phyloP scores from a whole-genome alignment of 2,888 invertebrate species.

The Neoitamus cyanurus region DNA sequence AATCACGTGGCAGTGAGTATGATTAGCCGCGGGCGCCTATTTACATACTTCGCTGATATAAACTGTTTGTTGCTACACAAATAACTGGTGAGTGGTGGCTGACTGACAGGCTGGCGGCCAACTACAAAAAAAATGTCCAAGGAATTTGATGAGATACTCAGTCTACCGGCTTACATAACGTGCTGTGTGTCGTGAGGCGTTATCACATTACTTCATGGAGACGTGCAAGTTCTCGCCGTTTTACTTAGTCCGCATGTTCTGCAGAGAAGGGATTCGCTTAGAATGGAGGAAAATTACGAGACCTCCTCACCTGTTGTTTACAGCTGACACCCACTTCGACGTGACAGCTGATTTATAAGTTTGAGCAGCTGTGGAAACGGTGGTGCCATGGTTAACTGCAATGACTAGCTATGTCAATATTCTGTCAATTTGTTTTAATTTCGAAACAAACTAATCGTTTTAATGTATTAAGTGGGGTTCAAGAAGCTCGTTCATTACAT shows the following conservation, averaged over 20 bases:
- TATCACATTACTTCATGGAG: neutral
- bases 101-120: neutral
- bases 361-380: neutral
- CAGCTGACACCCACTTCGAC: neutral
- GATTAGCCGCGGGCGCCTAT: neutral
- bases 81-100: neutral
- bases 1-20: conserved; percentile 8
- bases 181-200: neutral
- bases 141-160: neutral
- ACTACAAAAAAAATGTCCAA: neutral
- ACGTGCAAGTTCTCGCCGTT: neutral
- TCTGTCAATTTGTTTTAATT: too few species aligned
- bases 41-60: neutral
- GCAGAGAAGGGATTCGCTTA: neutral
- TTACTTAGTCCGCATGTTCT: neutral
- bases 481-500: too few species aligned
- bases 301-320: neutral
- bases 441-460: too few species aligned
- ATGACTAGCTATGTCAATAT: neutral
- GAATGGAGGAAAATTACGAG: neutral
- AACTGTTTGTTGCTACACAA: neutral
- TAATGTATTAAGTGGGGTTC: too few species aligned
- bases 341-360: neutral
- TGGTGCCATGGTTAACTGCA: neutral
- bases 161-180: neutral